Percentiles rank a stretch among this genome's conserved stretches.
Evolutionary conservation across 2,797 vertebrate species (phyloP).

Genomic region (Aplochiton taeniatus): DNA sequence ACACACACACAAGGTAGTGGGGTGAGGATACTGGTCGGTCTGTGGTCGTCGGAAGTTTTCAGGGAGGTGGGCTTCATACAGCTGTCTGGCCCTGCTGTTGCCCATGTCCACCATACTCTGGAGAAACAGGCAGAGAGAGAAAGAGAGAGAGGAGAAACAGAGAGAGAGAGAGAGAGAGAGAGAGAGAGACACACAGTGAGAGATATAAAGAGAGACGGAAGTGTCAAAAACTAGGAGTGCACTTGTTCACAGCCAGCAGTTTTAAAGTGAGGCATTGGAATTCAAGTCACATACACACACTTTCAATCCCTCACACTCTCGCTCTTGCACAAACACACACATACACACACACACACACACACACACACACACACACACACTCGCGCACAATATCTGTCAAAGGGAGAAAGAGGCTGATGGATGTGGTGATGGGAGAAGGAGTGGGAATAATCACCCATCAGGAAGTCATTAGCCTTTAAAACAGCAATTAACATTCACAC

Average conservation of each 20-base stretch:
- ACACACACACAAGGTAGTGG: neutral
- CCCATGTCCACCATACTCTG: constrained; percentile 99
- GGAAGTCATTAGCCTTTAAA: constrained; percentile 76
- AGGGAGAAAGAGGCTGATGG: constrained; percentile 65
- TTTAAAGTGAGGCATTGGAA: constrained; percentile 45
- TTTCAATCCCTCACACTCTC: neutral
- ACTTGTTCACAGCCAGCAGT: constrained; percentile 15
- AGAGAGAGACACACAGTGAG: constrained; percentile 1
- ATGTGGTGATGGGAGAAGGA: constrained; percentile 61
- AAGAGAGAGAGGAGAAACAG: neutral
- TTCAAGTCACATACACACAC: constrained; percentile 33
- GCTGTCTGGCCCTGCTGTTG: constrained; percentile 87
- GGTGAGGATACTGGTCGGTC: constrained; percentile 97
- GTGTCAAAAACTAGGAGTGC: constrained; percentile 9
- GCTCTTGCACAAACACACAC: neutral
- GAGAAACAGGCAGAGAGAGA: constrained; percentile 13
- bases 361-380: constrained; percentile 13
- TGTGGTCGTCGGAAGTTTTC: constrained; percentile 95
- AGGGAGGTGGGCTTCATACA: constrained; percentile 96
- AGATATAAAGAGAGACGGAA: neutral
- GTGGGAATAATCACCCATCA: constrained; percentile 71
- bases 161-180: neutral
- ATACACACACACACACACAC: constrained; percentile 5
- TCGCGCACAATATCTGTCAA: constrained; percentile 43
- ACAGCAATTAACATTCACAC: constrained; percentile 72